Conservation (phyloP, 1,140 invertebrate species). For the Maconellicoccus hirsutus region DNA sequence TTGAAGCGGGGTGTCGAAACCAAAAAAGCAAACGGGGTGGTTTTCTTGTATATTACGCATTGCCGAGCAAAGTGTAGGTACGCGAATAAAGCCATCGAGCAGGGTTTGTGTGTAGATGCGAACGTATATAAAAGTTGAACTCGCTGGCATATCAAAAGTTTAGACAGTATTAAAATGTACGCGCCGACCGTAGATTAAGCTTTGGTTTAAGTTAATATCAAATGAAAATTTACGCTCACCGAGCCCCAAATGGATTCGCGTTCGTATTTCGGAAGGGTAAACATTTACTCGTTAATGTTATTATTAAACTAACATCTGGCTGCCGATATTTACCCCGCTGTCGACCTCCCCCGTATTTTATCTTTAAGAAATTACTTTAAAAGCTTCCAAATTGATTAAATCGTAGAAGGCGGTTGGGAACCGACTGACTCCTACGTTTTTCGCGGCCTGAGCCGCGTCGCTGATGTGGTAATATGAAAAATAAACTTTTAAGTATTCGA, state of each 20-base stretch:
- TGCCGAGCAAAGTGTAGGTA: too few species aligned
- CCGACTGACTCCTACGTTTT: background rate
- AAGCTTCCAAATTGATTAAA: constrained; percentile 21
- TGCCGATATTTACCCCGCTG: background rate
- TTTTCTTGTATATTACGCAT: too few species aligned
- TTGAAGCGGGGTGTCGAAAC: too few species aligned
- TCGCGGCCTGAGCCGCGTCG: background rate
- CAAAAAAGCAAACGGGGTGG: too few species aligned
- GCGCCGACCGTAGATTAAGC: constrained; percentile 11
- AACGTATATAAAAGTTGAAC: too few species aligned
- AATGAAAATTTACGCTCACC: background rate
- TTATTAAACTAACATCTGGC: constrained; percentile 19
- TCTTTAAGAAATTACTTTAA: constrained; percentile 19
- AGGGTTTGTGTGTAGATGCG: too few species aligned
- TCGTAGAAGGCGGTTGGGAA: background rate
- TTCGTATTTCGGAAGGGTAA: background rate
- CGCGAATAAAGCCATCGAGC: too few species aligned
- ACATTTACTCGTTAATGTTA: constrained; percentile 16
- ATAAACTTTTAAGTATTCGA: too few species aligned
- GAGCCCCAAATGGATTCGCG: background rate
- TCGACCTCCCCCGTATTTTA: background rate
- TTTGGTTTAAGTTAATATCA: constrained; percentile 18
- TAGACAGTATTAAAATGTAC: too few species aligned
- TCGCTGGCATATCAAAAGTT: too few species aligned
- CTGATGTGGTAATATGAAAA: background rate